A percentile compares a stretch with the other conserved stretches of the same genome.
Evolutionary conservation across 2,797 vertebrate species (phyloP).

Genomic region (Limnodromus scolopaceus): DNA sequence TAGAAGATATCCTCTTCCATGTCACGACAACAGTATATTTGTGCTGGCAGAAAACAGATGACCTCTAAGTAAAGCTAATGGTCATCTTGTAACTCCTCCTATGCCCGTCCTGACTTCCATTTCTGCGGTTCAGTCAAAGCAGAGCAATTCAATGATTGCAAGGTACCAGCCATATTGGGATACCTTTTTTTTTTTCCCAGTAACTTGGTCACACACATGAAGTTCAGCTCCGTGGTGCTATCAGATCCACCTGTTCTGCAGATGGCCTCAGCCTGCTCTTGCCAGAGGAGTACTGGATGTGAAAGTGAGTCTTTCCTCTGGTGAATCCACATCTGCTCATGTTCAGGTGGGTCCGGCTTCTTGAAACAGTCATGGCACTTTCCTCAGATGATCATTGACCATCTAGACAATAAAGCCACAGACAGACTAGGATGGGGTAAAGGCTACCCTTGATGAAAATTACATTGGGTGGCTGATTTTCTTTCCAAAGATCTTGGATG

Average conservation of each 20-base stretch:
- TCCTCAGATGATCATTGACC: background rate
- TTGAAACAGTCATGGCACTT: background rate
- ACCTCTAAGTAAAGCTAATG: background rate
- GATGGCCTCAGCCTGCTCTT: background rate
- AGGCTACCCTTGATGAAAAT: background rate
- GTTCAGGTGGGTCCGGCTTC: background rate
- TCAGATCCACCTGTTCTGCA: background rate
- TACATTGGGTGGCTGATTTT: background rate
- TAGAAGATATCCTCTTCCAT: background rate
- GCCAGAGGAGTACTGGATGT: background rate
- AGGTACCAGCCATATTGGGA: background rate
- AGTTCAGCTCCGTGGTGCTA: background rate
- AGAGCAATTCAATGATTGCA: background rate
- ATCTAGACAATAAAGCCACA: background rate
- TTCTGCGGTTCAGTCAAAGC: background rate
- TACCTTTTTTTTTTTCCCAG: background rate
- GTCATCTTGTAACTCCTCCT: fast-evolving
- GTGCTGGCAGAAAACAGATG: background rate
- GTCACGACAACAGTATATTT: background rate
- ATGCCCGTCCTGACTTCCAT: background rate
- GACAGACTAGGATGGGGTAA: background rate
- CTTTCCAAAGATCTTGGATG: background rate
- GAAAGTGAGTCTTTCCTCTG: background rate
- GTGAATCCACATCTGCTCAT: background rate
- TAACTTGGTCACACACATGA: background rate